phyloP scores from a whole-genome alignment of 2,797 vertebrate genomes.

The Coregonus sp. region DNA sequence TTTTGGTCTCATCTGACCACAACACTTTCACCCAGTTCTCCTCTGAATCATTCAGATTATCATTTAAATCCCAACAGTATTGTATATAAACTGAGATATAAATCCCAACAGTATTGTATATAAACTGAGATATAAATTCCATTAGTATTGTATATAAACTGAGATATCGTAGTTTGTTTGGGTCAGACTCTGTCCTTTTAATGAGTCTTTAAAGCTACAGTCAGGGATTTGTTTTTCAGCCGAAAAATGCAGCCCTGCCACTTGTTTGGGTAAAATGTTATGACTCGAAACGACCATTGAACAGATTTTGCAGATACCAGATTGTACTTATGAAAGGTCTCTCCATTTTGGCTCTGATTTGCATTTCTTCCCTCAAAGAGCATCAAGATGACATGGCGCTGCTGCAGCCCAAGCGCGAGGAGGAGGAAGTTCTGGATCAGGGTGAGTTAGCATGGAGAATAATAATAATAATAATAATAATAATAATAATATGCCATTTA shows the following conservation, averaged over 20 bases:
- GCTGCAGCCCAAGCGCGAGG: constrained; percentile 74
- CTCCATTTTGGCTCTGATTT: not conserved
- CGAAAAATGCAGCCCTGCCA: not conserved
- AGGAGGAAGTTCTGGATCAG: constrained; percentile 80
- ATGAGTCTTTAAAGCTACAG: not conserved
- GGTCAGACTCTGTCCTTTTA: not conserved
- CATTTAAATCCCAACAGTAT: too few species aligned
- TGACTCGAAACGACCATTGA: not conserved
- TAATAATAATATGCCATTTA: too few species aligned
- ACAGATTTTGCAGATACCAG: not conserved
- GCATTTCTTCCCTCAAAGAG: constrained; percentile 43
- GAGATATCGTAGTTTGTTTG: not conserved
- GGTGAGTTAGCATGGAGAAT: constrained; percentile 73
- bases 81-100: too few species aligned
- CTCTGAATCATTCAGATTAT: too few species aligned
- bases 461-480: too few species aligned
- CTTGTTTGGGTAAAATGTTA: not conserved
- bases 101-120: not conserved
- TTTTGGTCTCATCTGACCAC: too few species aligned
- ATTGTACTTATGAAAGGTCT: not conserved
- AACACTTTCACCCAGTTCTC: too few species aligned
- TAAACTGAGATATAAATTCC: not conserved
- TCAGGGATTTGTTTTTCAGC: not conserved
- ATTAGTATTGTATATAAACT: too few species aligned
- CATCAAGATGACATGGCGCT: constrained; percentile 60